Conservation (phyloP, 2,113 vertebrate species). For the Mesocricetus auratus region DNA sequence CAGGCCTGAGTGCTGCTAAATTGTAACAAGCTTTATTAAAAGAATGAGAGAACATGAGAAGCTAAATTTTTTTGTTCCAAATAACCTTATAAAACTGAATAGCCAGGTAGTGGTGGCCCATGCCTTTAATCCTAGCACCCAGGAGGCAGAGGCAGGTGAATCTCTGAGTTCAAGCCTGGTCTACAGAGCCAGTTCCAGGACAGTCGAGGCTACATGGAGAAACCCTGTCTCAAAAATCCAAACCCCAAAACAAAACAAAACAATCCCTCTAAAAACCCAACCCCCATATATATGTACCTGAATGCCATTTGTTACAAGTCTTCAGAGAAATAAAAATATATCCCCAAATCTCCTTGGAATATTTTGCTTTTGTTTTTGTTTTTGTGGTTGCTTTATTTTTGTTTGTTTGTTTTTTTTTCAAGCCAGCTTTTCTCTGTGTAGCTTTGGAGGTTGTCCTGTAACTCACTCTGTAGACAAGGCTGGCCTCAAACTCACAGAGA, state of each 20-base stretch:
- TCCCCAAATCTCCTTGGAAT: neutral
- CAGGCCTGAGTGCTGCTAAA: neutral
- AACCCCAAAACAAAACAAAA: neutral
- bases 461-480: no score
- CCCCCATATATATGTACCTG: neutral
- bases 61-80: constrained; percentile 26
- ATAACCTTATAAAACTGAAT: constrained; percentile 42
- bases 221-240: neutral
- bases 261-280: no score
- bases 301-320: neutral
- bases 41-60: constrained; percentile 5
- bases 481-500: no score
- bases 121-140: neutral
- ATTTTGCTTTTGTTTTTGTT: neutral
- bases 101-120: no score
- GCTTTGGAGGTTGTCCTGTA: no score
- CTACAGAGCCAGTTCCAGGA: neutral
- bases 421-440: no score
- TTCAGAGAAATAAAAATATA: constrained; percentile 13
- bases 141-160: neutral
- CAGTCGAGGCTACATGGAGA: neutral
- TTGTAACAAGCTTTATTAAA: neutral
- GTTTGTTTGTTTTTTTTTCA: no score
- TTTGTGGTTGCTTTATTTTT: no score
- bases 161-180: neutral